These are phyloP conservation scores for Zaprionus camerounensis DNA, from an alignment of 1,140 invertebrate species.

Conservation along the genomic window DNA sequence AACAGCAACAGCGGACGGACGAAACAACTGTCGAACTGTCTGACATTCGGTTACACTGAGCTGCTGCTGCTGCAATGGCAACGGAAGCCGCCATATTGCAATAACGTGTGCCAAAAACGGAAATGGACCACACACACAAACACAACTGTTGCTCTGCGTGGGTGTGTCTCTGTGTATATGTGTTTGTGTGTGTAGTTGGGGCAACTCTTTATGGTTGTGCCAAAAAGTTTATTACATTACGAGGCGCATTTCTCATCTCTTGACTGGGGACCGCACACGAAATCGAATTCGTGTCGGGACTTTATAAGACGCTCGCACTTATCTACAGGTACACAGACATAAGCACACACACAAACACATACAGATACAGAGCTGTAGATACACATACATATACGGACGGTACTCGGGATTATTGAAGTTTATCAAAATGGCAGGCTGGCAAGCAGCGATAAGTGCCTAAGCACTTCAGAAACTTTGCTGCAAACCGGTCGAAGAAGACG, in stretches of 20 bases:
- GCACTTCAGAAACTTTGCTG: slow-evolving; percentile 71
- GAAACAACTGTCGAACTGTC: slow-evolving; percentile 40
- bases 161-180: not conserved
- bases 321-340: slow-evolving; percentile 73
- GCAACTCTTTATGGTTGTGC: slow-evolving; percentile 64
- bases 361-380: slow-evolving; percentile 36
- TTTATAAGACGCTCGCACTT: slow-evolving; percentile 62
- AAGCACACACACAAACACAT: slow-evolving; percentile 15
- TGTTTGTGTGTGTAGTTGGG: slow-evolving; percentile 9
- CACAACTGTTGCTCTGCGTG: slow-evolving; percentile 54
- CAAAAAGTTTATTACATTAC: slow-evolving; percentile 71
- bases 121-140: slow-evolving; percentile 56
- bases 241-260: slow-evolving; percentile 50
- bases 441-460: slow-evolving; percentile 76
- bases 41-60: slow-evolving; percentile 27
- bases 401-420: slow-evolving; percentile 74
- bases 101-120: slow-evolving; percentile 74
- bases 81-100: slow-evolving; percentile 81
- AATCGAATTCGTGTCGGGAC: slow-evolving; percentile 78
- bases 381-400: slow-evolving; percentile 4
- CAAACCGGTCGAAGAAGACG: slow-evolving; percentile 6
- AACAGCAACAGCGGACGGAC: not conserved
- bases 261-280: slow-evolving; percentile 40
- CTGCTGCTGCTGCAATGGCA: slow-evolving; percentile 51
- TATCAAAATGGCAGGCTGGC: slow-evolving; percentile 70